These are phyloP conservation scores for Misgurnus mizolepis DNA, from an alignment of 2,113 vertebrate species.

Conservation along the genomic window DNA sequence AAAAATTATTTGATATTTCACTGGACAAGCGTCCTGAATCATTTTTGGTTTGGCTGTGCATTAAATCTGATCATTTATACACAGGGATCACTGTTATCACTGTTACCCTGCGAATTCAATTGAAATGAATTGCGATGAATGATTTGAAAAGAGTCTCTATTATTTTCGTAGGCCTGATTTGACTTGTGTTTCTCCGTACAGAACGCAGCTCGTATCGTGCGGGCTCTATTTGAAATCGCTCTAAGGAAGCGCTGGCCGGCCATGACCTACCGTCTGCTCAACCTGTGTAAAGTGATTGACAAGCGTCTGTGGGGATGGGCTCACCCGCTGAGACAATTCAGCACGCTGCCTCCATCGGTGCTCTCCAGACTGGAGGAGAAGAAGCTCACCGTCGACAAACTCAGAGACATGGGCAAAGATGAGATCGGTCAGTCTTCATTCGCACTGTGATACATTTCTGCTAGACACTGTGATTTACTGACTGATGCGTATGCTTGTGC, in stretches of 20 bases:
- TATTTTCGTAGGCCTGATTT: too few relatives aligned
- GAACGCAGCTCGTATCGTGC: slow-evolving; percentile 95
- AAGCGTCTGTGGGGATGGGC: slow-evolving; percentile 93
- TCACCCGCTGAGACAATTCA: slow-evolving; percentile 92
- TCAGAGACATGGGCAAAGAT: slow-evolving; percentile 97
- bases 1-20: too few relatives aligned
- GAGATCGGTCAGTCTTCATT: slow-evolving; percentile 88
- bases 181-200: slow-evolving; percentile 60
- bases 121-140: too few relatives aligned
- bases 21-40: too few relatives aligned
- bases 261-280: slow-evolving; percentile 95
- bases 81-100: too few relatives aligned
- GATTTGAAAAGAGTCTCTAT: too few relatives aligned
- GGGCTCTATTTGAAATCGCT: slow-evolving; percentile 95
- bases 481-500: not conserved
- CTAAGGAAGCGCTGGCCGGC: slow-evolving; percentile 94
- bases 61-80: too few relatives aligned
- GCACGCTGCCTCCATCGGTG: slow-evolving; percentile 80
- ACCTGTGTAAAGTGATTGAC: slow-evolving; percentile 95
- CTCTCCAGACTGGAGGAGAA: slow-evolving; percentile 89
- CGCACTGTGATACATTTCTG: not conserved
- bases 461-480: too few relatives aligned
- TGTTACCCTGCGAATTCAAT: too few relatives aligned
- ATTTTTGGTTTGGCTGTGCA: too few relatives aligned
- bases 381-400: slow-evolving; percentile 91